Percentiles rank a stretch among this genome's conserved stretches.
These are phyloP conservation scores for Pocota personata DNA, from an alignment of 2,888 invertebrate genomes.

Conservation along the genomic window DNA sequence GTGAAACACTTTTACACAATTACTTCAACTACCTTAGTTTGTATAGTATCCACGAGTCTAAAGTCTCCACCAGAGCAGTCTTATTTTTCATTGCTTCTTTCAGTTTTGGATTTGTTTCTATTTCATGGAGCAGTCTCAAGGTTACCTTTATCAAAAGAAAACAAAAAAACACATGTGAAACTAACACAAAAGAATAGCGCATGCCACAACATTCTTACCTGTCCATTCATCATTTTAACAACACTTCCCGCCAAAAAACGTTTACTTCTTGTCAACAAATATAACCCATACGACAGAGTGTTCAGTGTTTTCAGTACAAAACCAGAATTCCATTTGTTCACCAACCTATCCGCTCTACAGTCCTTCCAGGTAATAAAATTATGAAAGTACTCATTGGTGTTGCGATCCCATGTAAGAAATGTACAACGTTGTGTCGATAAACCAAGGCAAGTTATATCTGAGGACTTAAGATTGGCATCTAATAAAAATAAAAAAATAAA, in stretches of 20 bases:
- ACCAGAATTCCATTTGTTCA: constrained; percentile 91
- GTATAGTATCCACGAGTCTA: constrained; percentile 97
- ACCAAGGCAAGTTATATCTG: constrained; percentile 90
- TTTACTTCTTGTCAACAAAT: constrained; percentile 90
- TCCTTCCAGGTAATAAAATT: constrained; percentile 97
- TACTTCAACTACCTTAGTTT: constrained; percentile 85
- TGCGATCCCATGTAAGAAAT: constrained; percentile 92
- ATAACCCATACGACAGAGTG: constrained; percentile 84
- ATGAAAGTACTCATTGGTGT: constrained; percentile 90
- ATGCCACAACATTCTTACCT: constrained; percentile 84
- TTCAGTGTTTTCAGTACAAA: constrained; percentile 86
- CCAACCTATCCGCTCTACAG: constrained; percentile 88
- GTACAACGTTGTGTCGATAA: constrained; percentile 92
- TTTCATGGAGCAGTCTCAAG: constrained; percentile 90
- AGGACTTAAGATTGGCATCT: constrained; percentile 88
- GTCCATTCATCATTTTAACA: constrained; percentile 92
- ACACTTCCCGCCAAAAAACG: constrained; percentile 93
- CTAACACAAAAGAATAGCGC: too few relatives aligned
- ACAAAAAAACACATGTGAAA: too few relatives aligned
- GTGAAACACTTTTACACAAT: neutral
- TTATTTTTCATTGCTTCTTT: constrained; percentile 86
- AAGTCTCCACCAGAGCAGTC: constrained; percentile 91
- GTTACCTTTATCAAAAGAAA: constrained; percentile 86
- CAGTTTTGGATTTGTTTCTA: constrained; percentile 88
- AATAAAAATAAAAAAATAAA: constrained; percentile 11